Percentiles rank a stretch among this genome's conserved stretches.
These are phyloP conservation scores for Notodonta ziczac DNA, from an alignment of 2,888 invertebrate genomes.

Conservation along the genomic window DNA sequence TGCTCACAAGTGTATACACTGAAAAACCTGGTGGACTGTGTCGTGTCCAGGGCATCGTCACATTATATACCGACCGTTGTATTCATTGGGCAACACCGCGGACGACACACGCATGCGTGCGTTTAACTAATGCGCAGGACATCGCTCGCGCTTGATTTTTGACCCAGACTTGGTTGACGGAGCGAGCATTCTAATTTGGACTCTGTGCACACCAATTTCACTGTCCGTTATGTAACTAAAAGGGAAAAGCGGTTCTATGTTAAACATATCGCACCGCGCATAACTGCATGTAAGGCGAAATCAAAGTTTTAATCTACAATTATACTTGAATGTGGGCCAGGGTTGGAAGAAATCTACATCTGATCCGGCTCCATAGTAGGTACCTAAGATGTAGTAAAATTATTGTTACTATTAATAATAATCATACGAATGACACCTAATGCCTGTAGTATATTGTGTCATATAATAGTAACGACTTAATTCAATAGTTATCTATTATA, in stretches of 20 bases:
- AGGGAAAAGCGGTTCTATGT: constrained; percentile 46
- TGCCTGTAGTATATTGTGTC: no score
- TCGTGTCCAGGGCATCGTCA: constrained; percentile 65
- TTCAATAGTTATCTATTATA: no score
- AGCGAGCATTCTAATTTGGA: constrained; percentile 76
- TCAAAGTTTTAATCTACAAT: constrained; percentile 32
- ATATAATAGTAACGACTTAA: no score
- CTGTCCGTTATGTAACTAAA: constrained; percentile 70
- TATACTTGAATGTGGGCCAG: constrained; percentile 36
- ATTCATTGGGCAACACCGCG: constrained; percentile 68
- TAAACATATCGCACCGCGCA: constrained; percentile 3
- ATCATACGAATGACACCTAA: no score
- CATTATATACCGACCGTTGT: constrained; percentile 71
- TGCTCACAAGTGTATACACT: constrained; percentile 67
- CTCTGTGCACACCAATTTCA: constrained; percentile 74
- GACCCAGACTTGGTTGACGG: constrained; percentile 73
- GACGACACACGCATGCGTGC: constrained; percentile 50
- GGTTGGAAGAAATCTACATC: constrained; percentile 39
- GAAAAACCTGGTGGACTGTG: constrained; percentile 71
- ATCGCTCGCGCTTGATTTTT: constrained; percentile 65
- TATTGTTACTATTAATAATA: no score
- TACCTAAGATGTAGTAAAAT: no score
- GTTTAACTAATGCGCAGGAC: constrained; percentile 71
- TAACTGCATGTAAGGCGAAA: constrained; percentile 31
- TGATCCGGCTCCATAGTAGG: neutral